Evolutionary conservation across 2,888 invertebrate species (phyloP).

Genomic region (Cephus spinipes): DNA sequence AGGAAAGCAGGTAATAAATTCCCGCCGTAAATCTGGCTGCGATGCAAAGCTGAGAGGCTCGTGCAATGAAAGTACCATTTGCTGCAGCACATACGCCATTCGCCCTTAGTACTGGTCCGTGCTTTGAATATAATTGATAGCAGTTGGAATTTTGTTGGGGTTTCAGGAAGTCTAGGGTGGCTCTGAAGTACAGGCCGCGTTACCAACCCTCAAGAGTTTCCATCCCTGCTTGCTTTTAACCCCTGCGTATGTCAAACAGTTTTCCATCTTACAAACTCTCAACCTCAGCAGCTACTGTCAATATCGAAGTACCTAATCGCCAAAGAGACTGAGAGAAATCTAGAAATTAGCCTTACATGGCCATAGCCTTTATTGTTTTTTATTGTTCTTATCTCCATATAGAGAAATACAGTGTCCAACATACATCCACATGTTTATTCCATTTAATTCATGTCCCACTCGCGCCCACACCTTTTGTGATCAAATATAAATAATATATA

Average conservation of each 20-base stretch:
- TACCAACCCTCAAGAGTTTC: constrained; percentile 40
- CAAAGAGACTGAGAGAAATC: not conserved
- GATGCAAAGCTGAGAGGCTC: constrained; percentile 53
- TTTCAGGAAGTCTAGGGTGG: constrained; percentile 27
- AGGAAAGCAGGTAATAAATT: constrained; percentile 28
- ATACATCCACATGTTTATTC: not conserved
- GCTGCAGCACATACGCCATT: constrained; percentile 44
- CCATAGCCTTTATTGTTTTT: not conserved
- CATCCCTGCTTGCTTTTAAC: constrained; percentile 26
- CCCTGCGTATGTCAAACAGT: constrained; percentile 14
- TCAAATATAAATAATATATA: not conserved
- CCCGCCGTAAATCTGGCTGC: constrained; percentile 22
- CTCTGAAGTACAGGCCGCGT: constrained; percentile 19
- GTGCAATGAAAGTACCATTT: constrained; percentile 61
- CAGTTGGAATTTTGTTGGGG: constrained; percentile 49
- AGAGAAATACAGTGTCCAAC: not conserved
- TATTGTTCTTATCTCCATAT: not conserved
- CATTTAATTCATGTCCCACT: not conserved
- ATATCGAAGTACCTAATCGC: not conserved
- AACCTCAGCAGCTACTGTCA: not conserved
- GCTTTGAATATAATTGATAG: constrained; percentile 60
- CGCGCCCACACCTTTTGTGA: not conserved
- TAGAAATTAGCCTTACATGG: not conserved
- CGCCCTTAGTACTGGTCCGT: constrained; percentile 49
- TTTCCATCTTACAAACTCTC: constrained; percentile 21